These are phyloP conservation scores for Acrobasis suavella DNA, from an alignment of 2,888 invertebrate species.

Conservation along the genomic window DNA sequence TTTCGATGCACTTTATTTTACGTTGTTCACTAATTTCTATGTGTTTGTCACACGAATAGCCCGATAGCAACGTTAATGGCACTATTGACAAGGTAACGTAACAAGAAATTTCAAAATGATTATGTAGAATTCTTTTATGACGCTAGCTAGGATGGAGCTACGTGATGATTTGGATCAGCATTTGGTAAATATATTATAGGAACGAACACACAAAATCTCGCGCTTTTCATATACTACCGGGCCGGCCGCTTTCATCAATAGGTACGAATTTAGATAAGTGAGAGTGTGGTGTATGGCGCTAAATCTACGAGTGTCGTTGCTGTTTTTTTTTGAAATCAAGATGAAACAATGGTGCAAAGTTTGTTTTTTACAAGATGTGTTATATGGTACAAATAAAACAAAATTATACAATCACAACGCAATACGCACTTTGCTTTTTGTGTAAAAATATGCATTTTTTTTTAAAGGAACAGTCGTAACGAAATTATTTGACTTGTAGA, in stretches of 20 bases:
- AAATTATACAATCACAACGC: too few relatives aligned
- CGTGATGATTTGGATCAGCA: not conserved
- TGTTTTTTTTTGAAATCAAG: not conserved
- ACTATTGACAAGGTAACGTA: slow-evolving; percentile 94
- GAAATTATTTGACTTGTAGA: too few relatives aligned
- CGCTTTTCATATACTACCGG: too few relatives aligned
- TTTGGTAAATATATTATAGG: slow-evolving; percentile 9
- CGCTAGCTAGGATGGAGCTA: slow-evolving; percentile 12
- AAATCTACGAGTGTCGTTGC: slow-evolving; percentile 7
- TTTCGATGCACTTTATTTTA: slow-evolving; percentile 46
- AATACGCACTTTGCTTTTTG: too few relatives aligned
- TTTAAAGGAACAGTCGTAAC: slow-evolving; percentile 1
- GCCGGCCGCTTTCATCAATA: too few relatives aligned
- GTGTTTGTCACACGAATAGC: slow-evolving; percentile 91
- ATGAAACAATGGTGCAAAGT: not conserved
- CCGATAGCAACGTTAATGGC: slow-evolving; percentile 98
- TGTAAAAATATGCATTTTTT: not conserved
- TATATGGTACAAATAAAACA: not conserved
- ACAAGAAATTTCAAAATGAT: slow-evolving; percentile 55
- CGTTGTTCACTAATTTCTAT: slow-evolving; percentile 74
- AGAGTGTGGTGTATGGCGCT: not conserved
- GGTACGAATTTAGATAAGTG: not conserved
- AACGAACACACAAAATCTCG: too few relatives aligned
- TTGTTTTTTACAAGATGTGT: not conserved
- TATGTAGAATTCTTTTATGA: slow-evolving; percentile 44